Conservation (phyloP, 2,797 vertebrate species). For the Mormyrus proboscirostris region DNA sequence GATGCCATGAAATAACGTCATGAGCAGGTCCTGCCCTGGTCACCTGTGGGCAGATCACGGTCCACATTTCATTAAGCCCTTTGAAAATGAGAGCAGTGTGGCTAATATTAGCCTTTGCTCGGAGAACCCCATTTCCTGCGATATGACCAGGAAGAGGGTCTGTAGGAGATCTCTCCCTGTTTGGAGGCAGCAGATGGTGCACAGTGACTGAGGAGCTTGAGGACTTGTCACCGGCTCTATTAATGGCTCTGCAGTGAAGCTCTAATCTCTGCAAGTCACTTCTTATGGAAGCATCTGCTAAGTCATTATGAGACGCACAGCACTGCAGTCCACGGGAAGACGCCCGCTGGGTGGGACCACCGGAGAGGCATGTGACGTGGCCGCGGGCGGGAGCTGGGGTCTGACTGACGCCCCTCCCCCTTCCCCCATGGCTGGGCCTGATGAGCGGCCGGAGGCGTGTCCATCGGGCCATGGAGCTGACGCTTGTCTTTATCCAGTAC, state of each 20-base stretch:
- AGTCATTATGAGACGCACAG: background rate
- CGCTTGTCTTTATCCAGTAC: background rate
- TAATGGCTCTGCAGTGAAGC: background rate
- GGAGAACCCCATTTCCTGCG: background rate
- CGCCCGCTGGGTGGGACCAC: background rate
- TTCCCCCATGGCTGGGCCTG: background rate
- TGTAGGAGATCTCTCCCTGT: background rate
- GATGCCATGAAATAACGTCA: background rate
- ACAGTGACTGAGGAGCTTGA: background rate
- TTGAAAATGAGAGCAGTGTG: background rate
- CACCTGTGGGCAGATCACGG: background rate
- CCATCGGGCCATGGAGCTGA: background rate
- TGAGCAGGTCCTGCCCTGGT: background rate
- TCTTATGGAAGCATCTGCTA: background rate
- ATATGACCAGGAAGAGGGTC: background rate
- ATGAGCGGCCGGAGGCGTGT: background rate
- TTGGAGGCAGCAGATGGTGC: background rate
- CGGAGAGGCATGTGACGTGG: background rate
- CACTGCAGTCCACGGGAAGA: background rate
- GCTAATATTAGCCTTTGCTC: background rate
- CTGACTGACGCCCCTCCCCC: background rate
- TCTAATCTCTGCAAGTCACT: background rate
- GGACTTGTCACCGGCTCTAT: background rate
- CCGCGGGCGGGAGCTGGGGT: background rate
- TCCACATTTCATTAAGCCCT: background rate